These are phyloP conservation scores for Drosophila barbarae DNA, from an alignment of 2,888 invertebrate species.

Conservation along the genomic window DNA sequence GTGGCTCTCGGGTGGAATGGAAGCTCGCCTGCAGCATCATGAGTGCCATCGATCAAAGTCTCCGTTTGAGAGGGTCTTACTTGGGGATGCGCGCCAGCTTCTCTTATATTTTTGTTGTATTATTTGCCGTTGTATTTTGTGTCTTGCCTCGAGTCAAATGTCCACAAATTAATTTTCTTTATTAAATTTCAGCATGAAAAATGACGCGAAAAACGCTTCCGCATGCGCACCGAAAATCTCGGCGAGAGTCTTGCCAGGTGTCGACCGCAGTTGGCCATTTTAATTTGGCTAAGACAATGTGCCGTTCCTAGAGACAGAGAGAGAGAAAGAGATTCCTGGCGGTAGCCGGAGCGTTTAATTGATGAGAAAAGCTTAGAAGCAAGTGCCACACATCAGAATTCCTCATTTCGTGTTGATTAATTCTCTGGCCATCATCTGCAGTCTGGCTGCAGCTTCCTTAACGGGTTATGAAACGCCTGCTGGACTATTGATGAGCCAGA, in stretches of 20 bases:
- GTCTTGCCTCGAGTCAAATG: constrained; percentile 73
- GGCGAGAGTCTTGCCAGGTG: constrained; percentile 54
- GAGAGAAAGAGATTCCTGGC: constrained; percentile 39
- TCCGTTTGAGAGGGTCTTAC: constrained; percentile 40
- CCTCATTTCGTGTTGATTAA: constrained; percentile 53
- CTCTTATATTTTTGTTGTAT: neutral
- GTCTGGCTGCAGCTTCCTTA: constrained; percentile 24
- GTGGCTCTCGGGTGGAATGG: constrained; percentile 37
- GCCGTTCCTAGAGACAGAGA: constrained; percentile 52
- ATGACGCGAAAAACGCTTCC: constrained; percentile 75
- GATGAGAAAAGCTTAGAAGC: constrained; percentile 50
- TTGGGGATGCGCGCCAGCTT: neutral
- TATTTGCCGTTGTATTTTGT: constrained; percentile 36
- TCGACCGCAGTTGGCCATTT: constrained; percentile 46
- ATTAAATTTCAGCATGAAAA: constrained; percentile 75
- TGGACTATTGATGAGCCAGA: constrained; percentile 44
- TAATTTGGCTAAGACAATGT: constrained; percentile 71
- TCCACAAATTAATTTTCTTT: constrained; percentile 75
- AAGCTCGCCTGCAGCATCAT: constrained; percentile 61
- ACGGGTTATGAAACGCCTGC: constrained; percentile 33
- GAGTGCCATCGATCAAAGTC: constrained; percentile 74
- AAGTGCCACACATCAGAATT: constrained; percentile 38
- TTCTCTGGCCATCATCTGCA: constrained; percentile 25
- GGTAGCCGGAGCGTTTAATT: constrained; percentile 63
- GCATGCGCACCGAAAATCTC: constrained; percentile 57